These are phyloP conservation scores for Phocoena phocoena DNA, from an alignment of 2,113 vertebrate genomes.

Conservation along the genomic window DNA sequence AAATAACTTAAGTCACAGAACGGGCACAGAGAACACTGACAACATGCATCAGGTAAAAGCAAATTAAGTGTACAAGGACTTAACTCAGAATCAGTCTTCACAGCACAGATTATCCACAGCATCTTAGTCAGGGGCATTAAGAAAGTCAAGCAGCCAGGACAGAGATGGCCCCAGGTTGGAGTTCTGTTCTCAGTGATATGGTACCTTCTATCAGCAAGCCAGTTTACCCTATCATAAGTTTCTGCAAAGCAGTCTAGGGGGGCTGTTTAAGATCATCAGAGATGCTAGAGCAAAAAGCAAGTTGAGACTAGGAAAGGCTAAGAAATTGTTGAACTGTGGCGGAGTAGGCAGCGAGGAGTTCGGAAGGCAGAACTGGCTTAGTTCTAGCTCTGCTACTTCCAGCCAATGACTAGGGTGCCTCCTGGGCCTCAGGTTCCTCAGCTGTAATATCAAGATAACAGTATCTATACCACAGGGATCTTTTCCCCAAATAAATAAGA, in stretches of 20 bases:
- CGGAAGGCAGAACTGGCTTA: neutral
- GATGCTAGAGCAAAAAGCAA: neutral
- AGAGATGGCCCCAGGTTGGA: neutral
- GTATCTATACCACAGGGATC: neutral
- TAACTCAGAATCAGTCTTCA: constrained; percentile 40
- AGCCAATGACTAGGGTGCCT: neutral
- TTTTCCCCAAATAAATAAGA: neutral
- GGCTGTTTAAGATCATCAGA: neutral
- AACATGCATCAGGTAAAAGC: neutral
- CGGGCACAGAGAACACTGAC: neutral
- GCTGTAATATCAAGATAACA: neutral
- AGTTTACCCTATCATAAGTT: neutral
- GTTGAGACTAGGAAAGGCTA: neutral
- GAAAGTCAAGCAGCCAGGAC: neutral
- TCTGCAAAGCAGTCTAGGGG: neutral
- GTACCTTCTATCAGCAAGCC: neutral
- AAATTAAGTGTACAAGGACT: constrained; percentile 18
- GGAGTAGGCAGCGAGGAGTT: neutral
- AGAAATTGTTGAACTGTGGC: neutral
- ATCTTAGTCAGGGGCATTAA: neutral
- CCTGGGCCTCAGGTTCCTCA: neutral
- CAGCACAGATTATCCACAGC: neutral
- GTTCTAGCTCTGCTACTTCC: neutral
- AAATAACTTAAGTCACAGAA: constrained; percentile 17
- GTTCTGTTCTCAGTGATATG: neutral